Evolutionary conservation across 2,888 invertebrate species (phyloP), one percentile per base, ranked within the genome.

Genomic region (Odontocerum albicorne): DNA sequence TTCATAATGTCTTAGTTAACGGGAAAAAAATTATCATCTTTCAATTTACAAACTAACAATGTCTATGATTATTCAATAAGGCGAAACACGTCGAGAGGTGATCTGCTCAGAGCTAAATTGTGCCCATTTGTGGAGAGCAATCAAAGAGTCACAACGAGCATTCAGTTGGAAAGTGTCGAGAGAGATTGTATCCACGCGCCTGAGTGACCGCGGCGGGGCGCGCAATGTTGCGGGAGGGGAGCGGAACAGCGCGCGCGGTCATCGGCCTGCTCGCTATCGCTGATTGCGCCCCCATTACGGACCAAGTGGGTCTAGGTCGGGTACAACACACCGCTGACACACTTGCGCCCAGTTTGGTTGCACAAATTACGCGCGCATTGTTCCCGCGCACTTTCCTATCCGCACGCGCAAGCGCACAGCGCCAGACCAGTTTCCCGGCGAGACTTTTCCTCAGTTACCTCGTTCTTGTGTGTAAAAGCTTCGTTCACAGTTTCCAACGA

Each of bases 231-330:
- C 12, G 19, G 6, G 7, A 8, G 6, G 44, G 10, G 35, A 20
- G 43, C 13, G 33, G n/a, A 22, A n/a, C 36, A 32, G 33, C 27
- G 35, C 43, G 16, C 27, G 50, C 27, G 60, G 60, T 50, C 58
- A 43, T 39, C 47, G 60, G 45, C 57, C 59, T 53, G 35, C 22
- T 40, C 39, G 77, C 77, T 77, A 72, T 78, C 77, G 72, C 77
- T 77, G 75, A 77, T 77, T 77, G 72, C 75, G 75, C 66, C 76
- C 77, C 75, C 76, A 77, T 77, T 77, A 31, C n/a, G 35, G 15
- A 10, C 72, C 70, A 78, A 72, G 75, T 77, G 72, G 78, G 78
- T 77, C 78, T 78, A 78, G 78, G 78, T 75, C 78, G 75, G 75
- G 77, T 76, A 74, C 68, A 35, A 68, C 72, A 77, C 66, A 77